Base-by-base conservation (phyloP, 2,888 invertebrate species). In the Theretra japonica region DNA sequence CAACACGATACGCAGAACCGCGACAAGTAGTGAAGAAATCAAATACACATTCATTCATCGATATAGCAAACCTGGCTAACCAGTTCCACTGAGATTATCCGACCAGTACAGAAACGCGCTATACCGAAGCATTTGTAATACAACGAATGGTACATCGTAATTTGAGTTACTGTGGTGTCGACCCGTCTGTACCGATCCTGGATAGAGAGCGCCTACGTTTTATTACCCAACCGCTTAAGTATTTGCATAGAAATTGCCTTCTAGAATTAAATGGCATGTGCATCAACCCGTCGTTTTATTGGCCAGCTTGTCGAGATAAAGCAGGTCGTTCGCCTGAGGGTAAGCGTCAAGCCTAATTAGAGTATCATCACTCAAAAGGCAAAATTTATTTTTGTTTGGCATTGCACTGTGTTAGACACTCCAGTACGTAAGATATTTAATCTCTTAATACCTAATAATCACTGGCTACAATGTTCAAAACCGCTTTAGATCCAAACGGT, bases 71-170 rank as follows among this genome's bases (percentile, higher is more conserved):
- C 65, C 41, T 82, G 83, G 75, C 80, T 84, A 87, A 88, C 90
- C 85, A 83, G 88, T 89, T 88, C 80, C 77, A 73, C 76, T 76
- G 82, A 84, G 75, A 80, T 80, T 80, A 73, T 74, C 73, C 75
- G 76, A 77, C 75, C 76, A 72, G 79, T 81, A 75, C 75, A 79
- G 79, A 78, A 77, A 81, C 81, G 79, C 81, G 30, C 30, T 19
- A 30, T 30, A n/a, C 19, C 75, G 75, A 79, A 82, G 82, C 81
- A 86, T 82, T 85, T 85, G 88, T 85, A 86, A 83, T 83, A 83
- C 79, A 82, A 88, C 79, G 80, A 77, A 53, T 53, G n/a, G 81
- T 83, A 80, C 83, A 86, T 87, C 86, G 87, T 88, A 77, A 83
- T 72, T 74, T 76, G 53, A 19, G n/a, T n/a, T n/a, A n/a, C 53